Conservation (phyloP, 2,113 vertebrate genomes). For the Piprites chloris region DNA sequence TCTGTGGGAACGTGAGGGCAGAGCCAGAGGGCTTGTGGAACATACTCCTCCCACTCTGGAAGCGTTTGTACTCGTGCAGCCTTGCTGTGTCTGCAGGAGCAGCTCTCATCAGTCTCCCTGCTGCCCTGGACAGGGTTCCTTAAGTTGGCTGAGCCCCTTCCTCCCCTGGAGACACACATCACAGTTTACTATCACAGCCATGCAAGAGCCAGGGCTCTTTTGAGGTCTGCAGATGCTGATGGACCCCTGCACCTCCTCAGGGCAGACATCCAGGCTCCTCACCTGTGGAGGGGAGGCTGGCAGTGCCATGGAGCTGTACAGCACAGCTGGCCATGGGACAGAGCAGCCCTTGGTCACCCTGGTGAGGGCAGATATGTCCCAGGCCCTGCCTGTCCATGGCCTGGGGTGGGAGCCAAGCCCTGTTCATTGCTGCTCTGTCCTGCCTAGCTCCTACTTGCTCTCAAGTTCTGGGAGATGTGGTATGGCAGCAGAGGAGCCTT, state of each 20-base stretch:
- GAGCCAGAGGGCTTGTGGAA: background rate
- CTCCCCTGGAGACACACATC: background rate
- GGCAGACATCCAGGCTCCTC: background rate
- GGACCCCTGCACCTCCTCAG: background rate
- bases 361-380: background rate
- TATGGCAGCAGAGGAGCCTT: background rate
- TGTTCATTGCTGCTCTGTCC: background rate
- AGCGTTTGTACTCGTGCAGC: background rate
- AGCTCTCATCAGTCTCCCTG: background rate
- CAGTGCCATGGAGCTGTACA: background rate
- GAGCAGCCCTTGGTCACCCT: background rate
- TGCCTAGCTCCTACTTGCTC: background rate
- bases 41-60: background rate
- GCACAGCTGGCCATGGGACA: background rate
- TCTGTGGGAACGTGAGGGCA: background rate
- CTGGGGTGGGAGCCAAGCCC: background rate
- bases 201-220: background rate
- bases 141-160: background rate
- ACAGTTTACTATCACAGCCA: background rate
- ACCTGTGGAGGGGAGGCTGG: background rate
- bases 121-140: background rate
- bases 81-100: background rate
- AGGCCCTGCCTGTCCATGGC: background rate
- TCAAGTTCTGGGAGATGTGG: background rate
- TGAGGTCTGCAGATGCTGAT: background rate